Evolutionary conservation across 2,113 vertebrate genomes (phyloP), one percentile per base, ranked within the genome.

Genomic region (Pogona vitticeps): DNA sequence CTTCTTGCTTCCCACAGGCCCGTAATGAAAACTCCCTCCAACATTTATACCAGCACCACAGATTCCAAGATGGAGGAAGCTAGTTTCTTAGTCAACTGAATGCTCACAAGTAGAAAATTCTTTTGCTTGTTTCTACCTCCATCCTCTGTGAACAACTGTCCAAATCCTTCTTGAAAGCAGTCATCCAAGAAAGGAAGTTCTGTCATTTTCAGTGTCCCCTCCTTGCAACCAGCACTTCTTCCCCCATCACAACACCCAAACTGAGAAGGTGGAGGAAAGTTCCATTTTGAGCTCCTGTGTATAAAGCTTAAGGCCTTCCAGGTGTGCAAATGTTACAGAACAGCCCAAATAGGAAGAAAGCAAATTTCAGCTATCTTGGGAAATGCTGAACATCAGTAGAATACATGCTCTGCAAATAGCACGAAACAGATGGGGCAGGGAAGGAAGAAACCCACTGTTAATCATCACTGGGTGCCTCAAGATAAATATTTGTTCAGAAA

Each of bases 281-380:
- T 81, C 59, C 7, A 40, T 42, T 38, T 36, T 85, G 40, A 86
- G 67, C 88, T 87, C 85, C 82, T 86, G 87, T 82, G 92, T 93
- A 36, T 0, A 10, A 87, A 94, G 96, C 94, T 95, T 95, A 96
- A 94, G 94, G 90, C 3, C 86, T 90, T 75, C 94, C 95, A 95
- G 96, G 94, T 96, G 96, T 89, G 95, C 94, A 97, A 97, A 97
- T 96, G 96, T 96, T 96, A 97, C 91, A 79, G 89, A 88, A 92
- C 87, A 93, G 95, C 93, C 93, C 90, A 0, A 1, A 88, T 83
- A 84, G 42, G 92, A 83, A 10, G 88, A 96, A 90, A 94, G 96
- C 96, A 95, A 96, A 96, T 95, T 95, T 93, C 96, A 96, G 83
- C 63, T 56, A 93, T 86, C 90, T 0, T 31, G 90, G 94, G 91